Evolutionary conservation across 2,888 invertebrate genomes (phyloP), one percentile per base, ranked within the genome.

Genomic region (Alentia gelatinosa): DNA sequence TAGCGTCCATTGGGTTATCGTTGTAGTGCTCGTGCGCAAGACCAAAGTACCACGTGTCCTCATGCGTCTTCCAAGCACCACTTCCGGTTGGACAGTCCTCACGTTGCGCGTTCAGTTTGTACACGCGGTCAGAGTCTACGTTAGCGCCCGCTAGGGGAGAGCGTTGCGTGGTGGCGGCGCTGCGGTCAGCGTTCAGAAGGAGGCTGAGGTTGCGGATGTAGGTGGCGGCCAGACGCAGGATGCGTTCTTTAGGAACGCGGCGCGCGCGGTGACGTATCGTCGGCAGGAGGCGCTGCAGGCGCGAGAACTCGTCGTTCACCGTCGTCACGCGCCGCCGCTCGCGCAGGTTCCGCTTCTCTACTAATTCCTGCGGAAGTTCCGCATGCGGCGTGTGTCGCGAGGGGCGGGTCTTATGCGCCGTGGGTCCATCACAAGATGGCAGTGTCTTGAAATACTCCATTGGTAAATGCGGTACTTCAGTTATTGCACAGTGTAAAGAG

Each of bases 251-350:
- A 12, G 88, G 30, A 1, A 88, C 63, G 35, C 88, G 50, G 19
- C 63, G 26, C 35, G 12, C 30, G 35, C 56, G 63, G 30, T 63
- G 7, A 4, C 35, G 33, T 23, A 88, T 23, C 4, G 63, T 30
- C 35, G 88, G 88, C 30, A 88, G 50, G 30, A 50, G 50, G 47
- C 63, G 35, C 47, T 88, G 88, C 1, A 88, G 88, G 9, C 63
- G 56, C 35, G 33, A 23, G 63, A 88, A 88, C 56, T 50, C 88
- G 50, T 23, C 88, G 37, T 88, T 88, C 19, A 88, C 50, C 12
- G 30, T 37, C 33, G 30, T 63, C 42, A 88, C 63, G 30, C 88
- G 50, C 42, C 19, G 15, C n/a, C 88, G 50, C 88, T 88, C 88
- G 7, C 88, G 3, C 88, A n/a, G 47, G 37, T 88, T 88, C 7